Evolutionary conservation across 2,888 invertebrate species (phyloP).

Genomic region (Chalcis sispes): DNA sequence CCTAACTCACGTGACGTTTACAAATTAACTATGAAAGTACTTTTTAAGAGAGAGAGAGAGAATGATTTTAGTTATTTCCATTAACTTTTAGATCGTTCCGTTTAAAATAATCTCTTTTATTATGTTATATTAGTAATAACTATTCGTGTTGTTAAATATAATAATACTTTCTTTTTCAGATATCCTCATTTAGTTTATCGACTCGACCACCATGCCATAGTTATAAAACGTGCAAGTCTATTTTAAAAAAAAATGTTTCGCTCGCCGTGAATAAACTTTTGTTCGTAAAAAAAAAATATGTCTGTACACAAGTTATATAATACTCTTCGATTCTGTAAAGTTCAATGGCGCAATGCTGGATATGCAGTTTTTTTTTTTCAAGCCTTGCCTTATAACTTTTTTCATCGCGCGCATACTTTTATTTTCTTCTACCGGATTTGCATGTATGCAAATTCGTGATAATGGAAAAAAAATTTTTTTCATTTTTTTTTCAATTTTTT

Average conservation of each 20-base stretch:
- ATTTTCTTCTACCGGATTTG: not conserved
- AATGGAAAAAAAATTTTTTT: slow-evolving; percentile 12
- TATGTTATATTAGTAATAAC: too few relatives aligned
- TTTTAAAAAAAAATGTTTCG: slow-evolving; percentile 16
- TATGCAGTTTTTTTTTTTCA: slow-evolving; percentile 4
- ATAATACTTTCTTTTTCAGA: not conserved
- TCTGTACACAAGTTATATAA: not conserved
- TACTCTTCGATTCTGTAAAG: not conserved
- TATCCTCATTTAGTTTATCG: not conserved
- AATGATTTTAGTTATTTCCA: too few relatives aligned
- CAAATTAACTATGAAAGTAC: too few relatives aligned
- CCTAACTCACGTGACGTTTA: too few relatives aligned
- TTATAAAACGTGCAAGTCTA: not conserved
- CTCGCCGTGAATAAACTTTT: not conserved
- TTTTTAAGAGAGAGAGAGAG: too few relatives aligned
- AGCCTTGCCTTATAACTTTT: not conserved
- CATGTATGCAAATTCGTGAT: slow-evolving; percentile 2
- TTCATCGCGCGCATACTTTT: not conserved
- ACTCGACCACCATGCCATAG: not conserved
- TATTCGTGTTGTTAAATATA: not conserved
- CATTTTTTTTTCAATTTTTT: too few relatives aligned
- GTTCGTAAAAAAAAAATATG: not conserved
- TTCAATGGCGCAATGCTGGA: not conserved
- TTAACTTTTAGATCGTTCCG: too few relatives aligned
- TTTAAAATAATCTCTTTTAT: too few relatives aligned